phyloP scores from a whole-genome alignment of 35 echinoderm and acorn worm species.

The Ophioderma brevispina region DNA sequence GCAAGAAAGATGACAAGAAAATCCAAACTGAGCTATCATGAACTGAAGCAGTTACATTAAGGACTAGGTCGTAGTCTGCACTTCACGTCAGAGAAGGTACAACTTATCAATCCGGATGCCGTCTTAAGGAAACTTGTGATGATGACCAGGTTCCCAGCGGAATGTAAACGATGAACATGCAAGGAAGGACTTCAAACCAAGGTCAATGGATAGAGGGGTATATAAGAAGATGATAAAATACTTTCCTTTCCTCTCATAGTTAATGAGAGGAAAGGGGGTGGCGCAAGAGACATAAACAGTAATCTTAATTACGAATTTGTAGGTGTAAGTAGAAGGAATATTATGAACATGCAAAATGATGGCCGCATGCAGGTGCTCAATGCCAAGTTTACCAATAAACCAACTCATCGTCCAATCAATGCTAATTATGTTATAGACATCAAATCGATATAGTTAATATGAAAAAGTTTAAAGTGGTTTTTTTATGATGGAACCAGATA shows the following conservation, averaged over 20 bases:
- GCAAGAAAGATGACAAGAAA: too few relatives aligned
- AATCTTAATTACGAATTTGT: neutral
- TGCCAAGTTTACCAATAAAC: neutral
- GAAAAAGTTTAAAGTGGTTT: neutral
- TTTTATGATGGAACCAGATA: neutral
- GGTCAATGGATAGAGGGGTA: neutral
- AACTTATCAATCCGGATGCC: too few relatives aligned
- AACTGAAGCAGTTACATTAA: too few relatives aligned
- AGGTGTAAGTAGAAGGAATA: neutral
- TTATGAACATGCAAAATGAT: neutral
- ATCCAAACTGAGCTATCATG: too few relatives aligned
- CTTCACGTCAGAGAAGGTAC: too few relatives aligned
- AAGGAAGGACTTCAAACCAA: neutral
- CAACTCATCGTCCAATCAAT: neutral
- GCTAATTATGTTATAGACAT: neutral
- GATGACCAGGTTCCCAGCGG: too few relatives aligned
- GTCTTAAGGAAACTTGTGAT: too few relatives aligned
- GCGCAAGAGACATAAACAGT: neutral
- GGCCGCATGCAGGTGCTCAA: neutral
- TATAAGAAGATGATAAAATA: neutral
- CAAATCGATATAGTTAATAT: neutral
- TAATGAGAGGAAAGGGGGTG: neutral
- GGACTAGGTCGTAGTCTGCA: too few relatives aligned
- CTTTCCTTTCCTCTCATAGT: neutral
- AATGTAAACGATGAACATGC: too few relatives aligned